These are phyloP conservation scores for Nothura maculosa DNA, from an alignment of 2,797 vertebrate genomes.

Conservation along the genomic window DNA sequence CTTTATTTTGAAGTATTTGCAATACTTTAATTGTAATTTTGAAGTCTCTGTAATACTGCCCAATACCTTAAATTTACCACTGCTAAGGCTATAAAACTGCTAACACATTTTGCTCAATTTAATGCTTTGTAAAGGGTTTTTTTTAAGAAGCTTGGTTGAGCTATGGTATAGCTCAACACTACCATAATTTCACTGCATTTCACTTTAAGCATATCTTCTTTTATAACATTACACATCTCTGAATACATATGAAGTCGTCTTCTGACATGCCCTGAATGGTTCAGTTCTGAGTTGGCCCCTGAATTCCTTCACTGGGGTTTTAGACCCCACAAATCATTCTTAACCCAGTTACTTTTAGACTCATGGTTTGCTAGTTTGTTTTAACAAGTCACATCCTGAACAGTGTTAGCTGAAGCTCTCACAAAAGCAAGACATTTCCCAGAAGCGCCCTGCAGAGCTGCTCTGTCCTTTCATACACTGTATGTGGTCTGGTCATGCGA, in stretches of 20 bases:
- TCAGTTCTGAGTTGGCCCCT: not conserved
- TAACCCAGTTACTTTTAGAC: not conserved
- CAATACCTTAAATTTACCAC: not conserved
- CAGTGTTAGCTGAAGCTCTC: not conserved
- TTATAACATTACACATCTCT: not conserved
- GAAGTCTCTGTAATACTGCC: not conserved
- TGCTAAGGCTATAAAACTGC: not conserved
- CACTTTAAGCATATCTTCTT: not conserved
- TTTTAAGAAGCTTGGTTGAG: not conserved
- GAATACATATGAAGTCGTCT: not conserved
- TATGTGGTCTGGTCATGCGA: not conserved
- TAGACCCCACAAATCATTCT: not conserved
- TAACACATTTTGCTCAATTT: not conserved
- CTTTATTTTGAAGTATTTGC: not conserved
- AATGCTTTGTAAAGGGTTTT: not conserved
- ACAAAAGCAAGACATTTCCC: not conserved
- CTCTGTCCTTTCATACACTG: rapidly evolving
- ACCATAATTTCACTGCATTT: not conserved
- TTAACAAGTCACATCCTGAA: not conserved
- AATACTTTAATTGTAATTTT: not conserved
- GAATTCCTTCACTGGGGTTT: not conserved
- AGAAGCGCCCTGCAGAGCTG: not conserved
- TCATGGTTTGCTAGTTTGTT: not conserved
- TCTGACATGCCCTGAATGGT: not conserved
- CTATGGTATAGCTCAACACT: not conserved